These are phyloP conservation scores for Eupithecia pulchellata DNA, from an alignment of 2,888 invertebrate species.

Conservation along the genomic window DNA sequence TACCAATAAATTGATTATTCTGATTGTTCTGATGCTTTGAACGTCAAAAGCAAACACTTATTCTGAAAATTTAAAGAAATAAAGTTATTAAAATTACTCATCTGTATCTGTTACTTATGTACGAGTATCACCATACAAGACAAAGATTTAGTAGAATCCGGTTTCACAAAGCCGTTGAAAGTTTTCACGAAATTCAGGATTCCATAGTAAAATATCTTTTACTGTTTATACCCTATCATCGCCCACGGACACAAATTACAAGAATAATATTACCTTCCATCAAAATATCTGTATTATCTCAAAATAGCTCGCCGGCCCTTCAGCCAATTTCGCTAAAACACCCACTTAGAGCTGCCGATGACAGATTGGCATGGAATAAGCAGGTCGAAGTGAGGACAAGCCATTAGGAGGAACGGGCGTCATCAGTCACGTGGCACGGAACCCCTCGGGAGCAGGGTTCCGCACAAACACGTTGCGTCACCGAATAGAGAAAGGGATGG, in stretches of 20 bases:
- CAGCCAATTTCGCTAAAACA: constrained; percentile 1
- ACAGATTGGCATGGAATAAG: neutral
- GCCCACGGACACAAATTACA: neutral
- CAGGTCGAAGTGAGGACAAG: constrained; percentile 18
- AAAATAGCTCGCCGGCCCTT: neutral
- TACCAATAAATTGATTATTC: no score
- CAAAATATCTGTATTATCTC: neutral
- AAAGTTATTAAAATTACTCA: no score
- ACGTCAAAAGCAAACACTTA: no score
- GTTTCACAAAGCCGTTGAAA: neutral
- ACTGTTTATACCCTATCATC: neutral
- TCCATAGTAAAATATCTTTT: neutral
- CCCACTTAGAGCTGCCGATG: constrained; percentile 1
- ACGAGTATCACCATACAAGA: no score
- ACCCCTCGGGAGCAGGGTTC: constrained; percentile 30
- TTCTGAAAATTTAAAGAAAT: no score
- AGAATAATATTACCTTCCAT: neutral
- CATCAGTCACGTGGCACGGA: constrained; percentile 35
- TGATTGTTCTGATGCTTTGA: no score
- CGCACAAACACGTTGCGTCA: constrained; percentile 10
- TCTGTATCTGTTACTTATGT: no score
- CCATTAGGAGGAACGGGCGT: constrained; percentile 34
- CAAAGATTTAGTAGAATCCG: neutral
- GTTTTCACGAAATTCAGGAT: neutral
- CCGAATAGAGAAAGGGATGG: neutral